Conservation (phyloP, 2,888 invertebrate genomes). For the Hypercompe scribonia region DNA sequence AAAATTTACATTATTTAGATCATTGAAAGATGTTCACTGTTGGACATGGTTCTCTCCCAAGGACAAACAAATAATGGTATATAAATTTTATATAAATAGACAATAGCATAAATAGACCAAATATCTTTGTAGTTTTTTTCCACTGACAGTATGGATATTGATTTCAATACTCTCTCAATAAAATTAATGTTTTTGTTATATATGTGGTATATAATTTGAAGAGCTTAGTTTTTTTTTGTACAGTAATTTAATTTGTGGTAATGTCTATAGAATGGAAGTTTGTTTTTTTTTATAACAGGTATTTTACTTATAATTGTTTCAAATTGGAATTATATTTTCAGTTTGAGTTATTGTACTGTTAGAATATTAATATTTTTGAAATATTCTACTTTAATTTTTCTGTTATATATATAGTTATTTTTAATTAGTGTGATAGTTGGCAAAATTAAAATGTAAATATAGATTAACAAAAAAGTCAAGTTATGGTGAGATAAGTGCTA, state of each 20-base stretch:
- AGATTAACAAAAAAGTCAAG: background rate
- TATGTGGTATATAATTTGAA: background rate
- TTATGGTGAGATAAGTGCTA: background rate
- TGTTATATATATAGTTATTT: background rate
- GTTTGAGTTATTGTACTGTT: background rate
- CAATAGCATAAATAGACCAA: too few species aligned
- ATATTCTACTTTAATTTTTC: background rate
- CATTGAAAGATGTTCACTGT: too few species aligned
- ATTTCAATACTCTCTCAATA: background rate
- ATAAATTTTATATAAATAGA: too few species aligned
- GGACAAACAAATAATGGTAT: too few species aligned
- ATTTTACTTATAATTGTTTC: too few species aligned
- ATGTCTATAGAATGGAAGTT: too few species aligned
- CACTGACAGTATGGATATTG: background rate
- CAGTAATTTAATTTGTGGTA: too few species aligned
- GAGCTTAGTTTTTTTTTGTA: too few species aligned
- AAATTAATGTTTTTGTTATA: background rate
- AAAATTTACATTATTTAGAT: background rate
- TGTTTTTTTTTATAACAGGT: too few species aligned
- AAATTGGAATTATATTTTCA: background rate
- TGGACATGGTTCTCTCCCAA: too few species aligned
- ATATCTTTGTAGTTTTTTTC: too few species aligned
- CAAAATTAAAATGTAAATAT: background rate
- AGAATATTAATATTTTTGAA: background rate
- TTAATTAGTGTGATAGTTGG: background rate